Percentiles rank a stretch among this genome's conserved stretches.
Evolutionary conservation across 2,113 vertebrate genomes (phyloP).

Genomic region (Nycticebus coucang): DNA sequence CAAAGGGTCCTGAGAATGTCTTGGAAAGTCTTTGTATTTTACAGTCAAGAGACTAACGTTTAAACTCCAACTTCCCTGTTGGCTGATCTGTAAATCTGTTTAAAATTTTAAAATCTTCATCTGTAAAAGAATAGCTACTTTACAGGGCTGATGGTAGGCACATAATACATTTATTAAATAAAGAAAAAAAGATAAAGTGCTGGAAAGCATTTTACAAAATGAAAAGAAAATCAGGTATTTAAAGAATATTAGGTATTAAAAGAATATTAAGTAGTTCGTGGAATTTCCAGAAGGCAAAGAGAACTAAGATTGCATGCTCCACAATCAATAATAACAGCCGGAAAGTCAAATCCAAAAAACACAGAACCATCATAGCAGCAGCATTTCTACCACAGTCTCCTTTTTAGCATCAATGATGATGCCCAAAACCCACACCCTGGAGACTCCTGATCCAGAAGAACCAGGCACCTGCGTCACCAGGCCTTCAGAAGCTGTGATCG

Average conservation of each 20-base stretch:
- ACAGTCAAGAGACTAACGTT: background rate
- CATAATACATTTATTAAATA: background rate
- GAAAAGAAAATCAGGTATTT: background rate
- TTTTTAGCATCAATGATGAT: background rate
- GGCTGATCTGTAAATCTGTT: background rate
- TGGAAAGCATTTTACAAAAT: background rate
- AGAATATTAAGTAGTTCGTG: background rate
- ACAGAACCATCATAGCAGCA: background rate
- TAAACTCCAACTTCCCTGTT: background rate
- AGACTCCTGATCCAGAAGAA: background rate
- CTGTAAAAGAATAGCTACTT: background rate
- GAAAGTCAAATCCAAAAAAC: background rate
- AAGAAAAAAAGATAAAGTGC: background rate
- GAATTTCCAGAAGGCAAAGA: background rate
- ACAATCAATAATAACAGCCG: background rate
- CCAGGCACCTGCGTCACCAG: background rate
- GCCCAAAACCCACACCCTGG: too few relatives aligned
- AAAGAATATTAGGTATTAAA: background rate
- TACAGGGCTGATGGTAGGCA: background rate
- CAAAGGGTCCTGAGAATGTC: background rate
- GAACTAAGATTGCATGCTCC: background rate
- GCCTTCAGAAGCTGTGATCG: background rate
- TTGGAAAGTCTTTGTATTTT: background rate
- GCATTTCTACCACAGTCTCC: background rate
- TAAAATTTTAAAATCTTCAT: slow-evolving; percentile 9